phyloP scores from a whole-genome alignment of 2,113 vertebrate species.

The Guaruba guarouba region DNA sequence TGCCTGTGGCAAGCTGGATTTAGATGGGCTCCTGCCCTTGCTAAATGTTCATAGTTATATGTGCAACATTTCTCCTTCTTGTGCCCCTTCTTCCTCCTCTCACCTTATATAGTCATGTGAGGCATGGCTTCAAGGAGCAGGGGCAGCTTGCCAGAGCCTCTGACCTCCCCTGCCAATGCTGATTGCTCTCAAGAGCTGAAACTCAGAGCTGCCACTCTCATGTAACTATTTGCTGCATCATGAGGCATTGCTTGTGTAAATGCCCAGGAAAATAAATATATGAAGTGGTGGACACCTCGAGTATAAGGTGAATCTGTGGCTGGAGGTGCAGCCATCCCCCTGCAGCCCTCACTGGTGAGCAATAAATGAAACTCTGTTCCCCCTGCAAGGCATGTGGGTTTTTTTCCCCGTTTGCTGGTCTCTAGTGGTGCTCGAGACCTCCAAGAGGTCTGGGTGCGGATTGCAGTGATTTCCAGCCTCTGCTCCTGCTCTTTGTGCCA shows the following conservation, averaged over 20 bases:
- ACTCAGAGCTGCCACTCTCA: background rate
- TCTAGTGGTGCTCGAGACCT: slow-evolving; percentile 46
- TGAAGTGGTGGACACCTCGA: background rate
- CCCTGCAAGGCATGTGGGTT: background rate
- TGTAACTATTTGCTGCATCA: background rate
- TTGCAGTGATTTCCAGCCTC: slow-evolving; percentile 37
- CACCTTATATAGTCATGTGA: slow-evolving; percentile 30
- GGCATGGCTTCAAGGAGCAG: background rate
- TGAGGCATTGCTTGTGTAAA: background rate
- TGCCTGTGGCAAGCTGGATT: background rate
- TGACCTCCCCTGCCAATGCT: background rate
- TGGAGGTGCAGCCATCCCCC: background rate
- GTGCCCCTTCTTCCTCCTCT: background rate
- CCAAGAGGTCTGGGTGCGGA: slow-evolving; percentile 58
- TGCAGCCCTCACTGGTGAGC: background rate
- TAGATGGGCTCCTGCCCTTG: background rate
- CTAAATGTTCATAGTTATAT: background rate
- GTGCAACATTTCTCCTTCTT: background rate
- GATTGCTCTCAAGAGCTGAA: background rate
- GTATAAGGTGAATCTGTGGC: background rate
- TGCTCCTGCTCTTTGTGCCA: slow-evolving; percentile 51
- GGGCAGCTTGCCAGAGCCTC: slow-evolving; percentile 25
- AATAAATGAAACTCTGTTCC: slow-evolving; percentile 29
- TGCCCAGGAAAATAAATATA: background rate
- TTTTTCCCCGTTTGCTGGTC: accelerated